phyloP scores from a whole-genome alignment of 2,888 invertebrate species.

The Mythimna pallens region DNA sequence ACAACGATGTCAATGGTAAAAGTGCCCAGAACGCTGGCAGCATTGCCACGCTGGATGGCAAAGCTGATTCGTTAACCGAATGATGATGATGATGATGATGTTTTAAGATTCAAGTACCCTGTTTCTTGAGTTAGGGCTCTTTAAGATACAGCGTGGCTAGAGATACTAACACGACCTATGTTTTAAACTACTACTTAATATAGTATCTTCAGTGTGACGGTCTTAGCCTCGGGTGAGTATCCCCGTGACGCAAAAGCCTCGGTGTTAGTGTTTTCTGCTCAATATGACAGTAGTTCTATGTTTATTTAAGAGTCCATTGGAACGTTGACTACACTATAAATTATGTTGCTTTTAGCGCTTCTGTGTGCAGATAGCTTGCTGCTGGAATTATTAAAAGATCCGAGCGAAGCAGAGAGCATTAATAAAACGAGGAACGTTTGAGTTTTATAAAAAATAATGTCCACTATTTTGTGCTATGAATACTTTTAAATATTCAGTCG shows the following conservation, averaged over 20 bases:
- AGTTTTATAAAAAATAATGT: neutral
- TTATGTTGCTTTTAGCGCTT: constrained; percentile 24
- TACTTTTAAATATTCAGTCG: neutral
- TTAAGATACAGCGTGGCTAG: too few species aligned
- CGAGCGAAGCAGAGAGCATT: constrained; percentile 6
- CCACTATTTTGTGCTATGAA: neutral
- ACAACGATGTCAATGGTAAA: too few species aligned
- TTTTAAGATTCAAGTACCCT: too few species aligned
- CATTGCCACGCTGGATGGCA: too few species aligned
- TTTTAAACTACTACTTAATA: too few species aligned
- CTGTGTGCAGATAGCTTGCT: neutral
- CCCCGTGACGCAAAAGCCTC: neutral
- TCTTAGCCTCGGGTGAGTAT: neutral
- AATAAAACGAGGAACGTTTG: neutral
- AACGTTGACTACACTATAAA: neutral
- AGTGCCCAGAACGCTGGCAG: too few species aligned
- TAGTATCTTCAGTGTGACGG: too few species aligned
- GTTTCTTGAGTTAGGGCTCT: too few species aligned
- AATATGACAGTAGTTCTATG: constrained; percentile 13
- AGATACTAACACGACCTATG: too few species aligned
- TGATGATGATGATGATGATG: too few species aligned
- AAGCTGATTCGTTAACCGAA: too few species aligned
- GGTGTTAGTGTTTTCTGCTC: neutral
- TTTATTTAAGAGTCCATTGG: neutral
- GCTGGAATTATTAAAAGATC: constrained; percentile 3